Conservation (phyloP, 2,797 vertebrate genomes). For the Capromys pilorides region DNA sequence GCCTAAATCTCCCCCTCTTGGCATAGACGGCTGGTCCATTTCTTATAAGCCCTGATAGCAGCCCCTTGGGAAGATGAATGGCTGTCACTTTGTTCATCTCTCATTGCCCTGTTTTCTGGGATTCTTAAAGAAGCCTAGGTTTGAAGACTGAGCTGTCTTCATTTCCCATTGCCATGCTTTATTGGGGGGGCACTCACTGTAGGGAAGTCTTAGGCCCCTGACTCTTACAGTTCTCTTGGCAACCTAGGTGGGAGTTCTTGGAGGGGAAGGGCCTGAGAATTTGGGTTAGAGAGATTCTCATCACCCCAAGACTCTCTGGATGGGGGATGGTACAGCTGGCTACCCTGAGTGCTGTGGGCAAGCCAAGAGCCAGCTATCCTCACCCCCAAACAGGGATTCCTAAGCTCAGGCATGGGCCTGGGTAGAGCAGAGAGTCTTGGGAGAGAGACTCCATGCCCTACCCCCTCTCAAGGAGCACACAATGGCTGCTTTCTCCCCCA, state of each 20-base stretch:
- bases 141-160: background rate
- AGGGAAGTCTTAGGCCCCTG: background rate
- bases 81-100: background rate
- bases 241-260: background rate
- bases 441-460: conserved; percentile 64
- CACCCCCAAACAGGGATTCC: conserved; percentile 34
- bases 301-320: background rate
- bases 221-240: background rate
- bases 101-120: conserved; percentile 18
- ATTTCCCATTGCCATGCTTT: background rate
- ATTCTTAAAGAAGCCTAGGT: background rate
- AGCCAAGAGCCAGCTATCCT: conserved; percentile 19
- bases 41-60: background rate
- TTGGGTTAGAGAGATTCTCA: background rate
- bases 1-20: conserved; percentile 34
- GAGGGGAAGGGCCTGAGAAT: background rate
- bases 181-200: background rate
- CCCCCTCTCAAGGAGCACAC: conserved; percentile 64
- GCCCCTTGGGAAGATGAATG: background rate
- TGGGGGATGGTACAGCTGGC: background rate
- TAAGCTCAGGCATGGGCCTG: conserved; percentile 46
- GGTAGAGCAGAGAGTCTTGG: conserved; percentile 55
- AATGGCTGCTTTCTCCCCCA: conserved; percentile 77
- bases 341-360: background rate
- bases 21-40: background rate